Evolutionary conservation across 2,113 vertebrate species (phyloP).

Genomic region (Anarhynchus alexandrinus): DNA sequence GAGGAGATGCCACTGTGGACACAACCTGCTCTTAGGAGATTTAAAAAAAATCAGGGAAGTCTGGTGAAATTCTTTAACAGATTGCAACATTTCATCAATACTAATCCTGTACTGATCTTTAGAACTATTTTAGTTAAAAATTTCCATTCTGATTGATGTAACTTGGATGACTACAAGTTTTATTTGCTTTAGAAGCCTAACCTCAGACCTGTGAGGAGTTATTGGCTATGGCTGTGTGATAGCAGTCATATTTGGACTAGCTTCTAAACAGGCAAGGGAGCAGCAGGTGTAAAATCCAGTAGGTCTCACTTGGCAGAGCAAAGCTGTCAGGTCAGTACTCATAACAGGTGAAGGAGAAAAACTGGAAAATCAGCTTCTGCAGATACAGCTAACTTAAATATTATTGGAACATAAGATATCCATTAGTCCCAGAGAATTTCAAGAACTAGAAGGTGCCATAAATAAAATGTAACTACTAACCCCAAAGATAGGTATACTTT

Average conservation of each 20-base stretch:
- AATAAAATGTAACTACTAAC: background rate
- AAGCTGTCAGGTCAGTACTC: background rate
- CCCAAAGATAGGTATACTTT: background rate
- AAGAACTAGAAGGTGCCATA: background rate
- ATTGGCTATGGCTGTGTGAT: background rate
- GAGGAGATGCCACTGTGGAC: background rate
- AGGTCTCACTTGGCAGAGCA: background rate
- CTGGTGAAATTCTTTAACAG: too few relatives aligned
- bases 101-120: background rate
- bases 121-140: background rate
- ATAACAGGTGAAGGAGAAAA: background rate
- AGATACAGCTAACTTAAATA: background rate
- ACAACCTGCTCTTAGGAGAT: background rate
- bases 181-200: background rate
- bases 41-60: accelerated
- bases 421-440: background rate
- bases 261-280: background rate
- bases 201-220: background rate
- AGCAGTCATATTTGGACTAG: background rate
- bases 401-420: background rate
- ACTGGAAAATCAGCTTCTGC: background rate
- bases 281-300: background rate
- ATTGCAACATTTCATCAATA: background rate
- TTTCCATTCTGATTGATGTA: background rate
- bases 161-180: background rate